phyloP scores from a whole-genome alignment of 2,113 vertebrate genomes.

The Platysteira castanea region DNA sequence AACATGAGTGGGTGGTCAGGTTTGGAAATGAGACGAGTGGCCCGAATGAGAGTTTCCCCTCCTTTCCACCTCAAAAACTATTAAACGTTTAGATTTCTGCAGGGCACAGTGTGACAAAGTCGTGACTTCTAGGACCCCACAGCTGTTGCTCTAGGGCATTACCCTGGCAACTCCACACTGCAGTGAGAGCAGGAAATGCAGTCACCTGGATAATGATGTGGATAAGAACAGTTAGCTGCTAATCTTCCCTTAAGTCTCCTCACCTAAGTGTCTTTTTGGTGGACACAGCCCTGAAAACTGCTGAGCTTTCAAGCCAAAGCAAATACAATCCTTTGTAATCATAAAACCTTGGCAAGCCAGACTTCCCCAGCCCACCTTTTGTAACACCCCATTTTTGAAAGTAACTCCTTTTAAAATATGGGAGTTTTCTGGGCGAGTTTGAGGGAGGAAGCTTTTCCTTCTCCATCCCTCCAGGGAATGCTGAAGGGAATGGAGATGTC shows the following conservation, averaged over 20 bases:
- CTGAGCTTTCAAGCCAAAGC: not conserved
- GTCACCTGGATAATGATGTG: not conserved
- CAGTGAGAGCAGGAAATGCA: not conserved
- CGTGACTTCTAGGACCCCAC: not conserved
- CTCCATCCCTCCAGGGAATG: not conserved
- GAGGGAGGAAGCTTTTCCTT: not conserved
- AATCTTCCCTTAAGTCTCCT: not conserved
- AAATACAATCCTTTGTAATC: not conserved
- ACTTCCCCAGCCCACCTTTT: not conserved
- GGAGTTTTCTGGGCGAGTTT: not conserved
- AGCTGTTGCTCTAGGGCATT: not conserved
- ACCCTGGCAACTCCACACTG: not conserved
- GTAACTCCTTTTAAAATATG: not conserved
- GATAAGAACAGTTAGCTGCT: not conserved
- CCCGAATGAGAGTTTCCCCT: not conserved
- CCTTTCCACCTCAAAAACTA: not conserved
- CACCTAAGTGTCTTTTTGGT: not conserved
- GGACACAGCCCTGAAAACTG: not conserved
- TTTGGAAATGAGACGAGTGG: conserved; percentile 28
- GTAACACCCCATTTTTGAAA: not conserved
- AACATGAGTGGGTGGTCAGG: conserved; percentile 13
- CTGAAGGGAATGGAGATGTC: not conserved
- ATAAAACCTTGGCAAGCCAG: not conserved
- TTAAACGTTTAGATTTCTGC: not conserved
- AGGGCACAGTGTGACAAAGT: not conserved